Percentiles rank a stretch among this genome's conserved stretches.
Conservation (phyloP, 2,888 invertebrate genomes). For the Caenorhabditis zanzibari region DNA sequence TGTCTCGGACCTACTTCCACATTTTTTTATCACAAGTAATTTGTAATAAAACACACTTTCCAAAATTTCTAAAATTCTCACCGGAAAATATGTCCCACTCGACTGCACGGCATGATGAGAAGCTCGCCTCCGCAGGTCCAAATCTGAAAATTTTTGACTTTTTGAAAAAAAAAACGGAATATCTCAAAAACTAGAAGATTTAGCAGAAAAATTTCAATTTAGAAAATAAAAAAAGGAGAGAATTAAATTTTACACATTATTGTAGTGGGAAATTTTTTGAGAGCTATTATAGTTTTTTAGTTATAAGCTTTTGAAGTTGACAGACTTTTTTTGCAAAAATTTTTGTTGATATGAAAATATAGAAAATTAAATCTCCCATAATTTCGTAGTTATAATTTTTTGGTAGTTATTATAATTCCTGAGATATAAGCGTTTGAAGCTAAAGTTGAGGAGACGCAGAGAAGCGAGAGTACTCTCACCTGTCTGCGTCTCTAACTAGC, state of each 20-base stretch:
- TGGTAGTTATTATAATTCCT: no score
- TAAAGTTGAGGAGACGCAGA: background rate
- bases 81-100: conserved; percentile 96
- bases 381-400: no score
- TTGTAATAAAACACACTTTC: background rate
- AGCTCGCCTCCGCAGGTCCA: conserved; percentile 98
- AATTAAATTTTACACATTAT: background rate
- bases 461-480: no score
- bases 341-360: background rate
- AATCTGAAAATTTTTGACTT: conserved; percentile 87
- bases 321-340: no score
- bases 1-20: no score
- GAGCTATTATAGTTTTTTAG: background rate
- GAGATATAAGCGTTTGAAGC: no score
- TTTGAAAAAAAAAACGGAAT: background rate
- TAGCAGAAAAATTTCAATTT: background rate
- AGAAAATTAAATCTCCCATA: no score
- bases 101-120: conserved; percentile 94
- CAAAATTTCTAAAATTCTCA: conserved; percentile 84
- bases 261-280: background rate
- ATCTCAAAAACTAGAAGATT: background rate
- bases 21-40: no score
- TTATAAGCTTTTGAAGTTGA: background rate
- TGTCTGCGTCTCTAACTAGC: background rate
- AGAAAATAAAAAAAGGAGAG: background rate